phyloP scores from a whole-genome alignment of 1,140 invertebrate genomes.

The Caerostris extrusa region DNA sequence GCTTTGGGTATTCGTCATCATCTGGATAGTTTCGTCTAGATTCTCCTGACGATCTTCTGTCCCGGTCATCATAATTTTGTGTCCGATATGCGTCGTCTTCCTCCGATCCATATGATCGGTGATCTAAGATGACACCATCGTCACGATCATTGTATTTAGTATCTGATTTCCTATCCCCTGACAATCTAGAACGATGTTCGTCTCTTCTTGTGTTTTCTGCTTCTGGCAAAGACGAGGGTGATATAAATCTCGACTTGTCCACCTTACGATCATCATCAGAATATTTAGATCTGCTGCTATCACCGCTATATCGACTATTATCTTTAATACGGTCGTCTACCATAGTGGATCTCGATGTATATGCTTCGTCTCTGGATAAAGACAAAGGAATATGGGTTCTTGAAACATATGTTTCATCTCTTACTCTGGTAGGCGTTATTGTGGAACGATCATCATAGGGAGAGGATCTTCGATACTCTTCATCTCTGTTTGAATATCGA shows the following conservation, averaged over 20 bases:
- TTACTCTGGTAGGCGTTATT: constrained; percentile 49
- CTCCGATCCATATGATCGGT: constrained; percentile 36
- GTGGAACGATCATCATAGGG: constrained; percentile 14
- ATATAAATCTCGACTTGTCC: not conserved
- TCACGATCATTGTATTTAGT: not conserved
- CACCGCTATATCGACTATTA: not conserved
- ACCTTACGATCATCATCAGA: not conserved
- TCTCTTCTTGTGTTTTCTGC: not conserved
- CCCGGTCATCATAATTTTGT: not conserved
- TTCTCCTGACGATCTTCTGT: not conserved
- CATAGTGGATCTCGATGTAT: not conserved
- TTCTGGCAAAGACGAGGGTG: not conserved
- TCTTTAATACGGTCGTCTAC: not conserved
- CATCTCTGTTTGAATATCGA: not conserved
- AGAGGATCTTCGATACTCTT: constrained; percentile 25
- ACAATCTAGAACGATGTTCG: not conserved
- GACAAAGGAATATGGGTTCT: not conserved
- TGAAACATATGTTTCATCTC: constrained; percentile 5
- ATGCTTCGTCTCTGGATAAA: not conserved
- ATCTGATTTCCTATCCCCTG: not conserved
- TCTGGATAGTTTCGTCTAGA: not conserved
- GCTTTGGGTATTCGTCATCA: not conserved
- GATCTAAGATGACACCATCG: constrained; percentile 41
- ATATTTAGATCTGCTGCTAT: not conserved
- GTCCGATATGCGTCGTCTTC: constrained; percentile 46